A percentile compares a stretch with the other conserved stretches of the same genome.
Conservation (phyloP, 2,888 invertebrate species). For the Pandemis heparana region DNA sequence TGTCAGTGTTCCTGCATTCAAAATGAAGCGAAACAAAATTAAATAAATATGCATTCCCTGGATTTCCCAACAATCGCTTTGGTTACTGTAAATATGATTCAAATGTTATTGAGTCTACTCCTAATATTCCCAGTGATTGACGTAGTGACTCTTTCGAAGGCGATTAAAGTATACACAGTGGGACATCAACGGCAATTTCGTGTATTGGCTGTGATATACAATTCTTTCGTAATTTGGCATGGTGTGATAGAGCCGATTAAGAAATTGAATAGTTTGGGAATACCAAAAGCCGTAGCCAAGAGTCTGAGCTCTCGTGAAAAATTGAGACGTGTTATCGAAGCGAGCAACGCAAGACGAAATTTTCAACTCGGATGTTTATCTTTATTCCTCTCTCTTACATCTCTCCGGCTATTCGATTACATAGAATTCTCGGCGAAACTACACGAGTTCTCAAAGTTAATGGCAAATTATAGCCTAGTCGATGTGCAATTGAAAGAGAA, state of each 20-base stretch:
- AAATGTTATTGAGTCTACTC: constrained; percentile 65
- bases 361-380: constrained; percentile 69
- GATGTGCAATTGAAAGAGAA: constrained; percentile 55
- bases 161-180: constrained; percentile 50
- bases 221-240: constrained; percentile 50
- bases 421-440: constrained; percentile 72
- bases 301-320: constrained; percentile 52
- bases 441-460: constrained; percentile 68
- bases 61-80: constrained; percentile 54
- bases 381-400: constrained; percentile 65
- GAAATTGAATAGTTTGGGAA: constrained; percentile 53
- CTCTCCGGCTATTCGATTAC: constrained; percentile 64
- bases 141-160: constrained; percentile 57
- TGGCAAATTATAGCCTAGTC: constrained; percentile 67
- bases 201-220: constrained; percentile 48
- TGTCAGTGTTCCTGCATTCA: neutral
- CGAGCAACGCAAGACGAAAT: constrained; percentile 67
- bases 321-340: constrained; percentile 58
- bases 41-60: constrained; percentile 49
- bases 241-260: constrained; percentile 65
- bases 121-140: constrained; percentile 62
- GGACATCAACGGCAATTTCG: constrained; percentile 40
- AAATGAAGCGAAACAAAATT: constrained; percentile 21
- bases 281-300: constrained; percentile 44
- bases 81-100: constrained; percentile 54